Conservation (phyloP, 1,140 invertebrate species). For the Battus philenor region DNA sequence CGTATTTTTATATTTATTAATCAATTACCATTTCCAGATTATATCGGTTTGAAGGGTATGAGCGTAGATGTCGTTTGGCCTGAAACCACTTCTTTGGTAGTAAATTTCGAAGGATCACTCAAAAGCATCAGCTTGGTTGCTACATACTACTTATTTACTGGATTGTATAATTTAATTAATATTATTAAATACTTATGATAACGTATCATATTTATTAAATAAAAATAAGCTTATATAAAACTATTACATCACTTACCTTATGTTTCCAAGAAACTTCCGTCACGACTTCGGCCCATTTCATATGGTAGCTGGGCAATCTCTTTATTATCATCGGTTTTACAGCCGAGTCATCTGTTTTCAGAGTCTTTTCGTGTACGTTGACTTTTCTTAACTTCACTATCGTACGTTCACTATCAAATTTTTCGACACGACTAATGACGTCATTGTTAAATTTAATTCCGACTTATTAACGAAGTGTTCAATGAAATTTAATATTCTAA, state of each 20-base stretch:
- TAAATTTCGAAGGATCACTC: no score
- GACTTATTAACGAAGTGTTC: background rate
- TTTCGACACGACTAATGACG: constrained; percentile 17
- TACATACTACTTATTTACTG: no score
- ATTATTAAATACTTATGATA: no score
- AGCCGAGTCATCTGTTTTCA: background rate
- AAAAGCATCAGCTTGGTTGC: no score
- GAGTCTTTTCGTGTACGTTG: constrained; percentile 11
- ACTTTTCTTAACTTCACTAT: constrained; percentile 21
- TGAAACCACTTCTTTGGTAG: no score
- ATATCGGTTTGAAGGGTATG: no score
- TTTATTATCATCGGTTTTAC: constrained; percentile 18
- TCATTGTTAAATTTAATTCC: constrained; percentile 23
- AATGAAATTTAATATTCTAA: background rate
- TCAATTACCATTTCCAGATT: no score
- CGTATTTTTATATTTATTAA: no score
- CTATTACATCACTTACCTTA: constrained; percentile 32
- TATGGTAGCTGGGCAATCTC: constrained; percentile 27
- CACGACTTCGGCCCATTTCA: constrained; percentile 49
- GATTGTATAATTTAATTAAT: no score
- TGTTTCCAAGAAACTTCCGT: constrained; percentile 52
- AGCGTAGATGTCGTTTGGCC: no score
- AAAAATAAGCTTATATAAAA: no score
- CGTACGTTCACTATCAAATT: constrained; percentile 29
- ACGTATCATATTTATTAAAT: no score